Evolutionary conservation across 1,140 invertebrate genomes (phyloP).

Genomic region (Ceratina japonica): DNA sequence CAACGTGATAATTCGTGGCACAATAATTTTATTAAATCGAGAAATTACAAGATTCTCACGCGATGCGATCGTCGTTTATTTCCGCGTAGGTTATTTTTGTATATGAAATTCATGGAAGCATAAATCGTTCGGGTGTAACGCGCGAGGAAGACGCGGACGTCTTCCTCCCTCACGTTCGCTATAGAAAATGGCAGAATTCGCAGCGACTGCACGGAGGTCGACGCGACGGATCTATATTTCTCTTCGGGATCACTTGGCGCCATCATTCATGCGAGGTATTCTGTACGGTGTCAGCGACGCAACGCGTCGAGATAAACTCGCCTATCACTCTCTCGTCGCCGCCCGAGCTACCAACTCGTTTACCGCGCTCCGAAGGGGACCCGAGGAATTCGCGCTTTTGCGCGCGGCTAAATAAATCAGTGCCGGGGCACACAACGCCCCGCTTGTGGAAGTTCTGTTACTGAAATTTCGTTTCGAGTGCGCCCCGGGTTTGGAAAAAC

Average conservation of each 20-base stretch:
- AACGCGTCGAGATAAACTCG: constrained; percentile 45
- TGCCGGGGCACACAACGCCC: not conserved
- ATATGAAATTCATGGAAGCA: too few relatives aligned
- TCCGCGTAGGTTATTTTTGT: too few relatives aligned
- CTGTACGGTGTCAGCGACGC: constrained; percentile 22
- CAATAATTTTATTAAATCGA: too few relatives aligned
- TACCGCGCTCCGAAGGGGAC: constrained; percentile 9
- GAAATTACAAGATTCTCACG: too few relatives aligned
- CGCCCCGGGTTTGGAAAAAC: not conserved
- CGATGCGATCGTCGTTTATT: too few relatives aligned
- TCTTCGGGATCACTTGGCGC: constrained; percentile 28
- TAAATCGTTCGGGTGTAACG: not conserved
- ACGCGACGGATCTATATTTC: constrained; percentile 16
- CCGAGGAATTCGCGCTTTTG: constrained; percentile 42
- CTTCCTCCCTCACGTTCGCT: not conserved
- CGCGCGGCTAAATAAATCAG: constrained; percentile 28
- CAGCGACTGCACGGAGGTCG: not conserved
- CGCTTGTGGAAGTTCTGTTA: not conserved
- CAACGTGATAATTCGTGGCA: too few relatives aligned
- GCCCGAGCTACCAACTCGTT: constrained; percentile 21
- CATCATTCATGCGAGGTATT: constrained; percentile 40
- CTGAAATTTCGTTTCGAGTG: constrained; percentile 11
- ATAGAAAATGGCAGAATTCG: constrained; percentile 27
- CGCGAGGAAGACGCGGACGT: too few relatives aligned
- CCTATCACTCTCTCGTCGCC: constrained; percentile 19